These are phyloP conservation scores for Orchestia grillus DNA, from an alignment of 1,140 invertebrate species.

Conservation along the genomic window DNA sequence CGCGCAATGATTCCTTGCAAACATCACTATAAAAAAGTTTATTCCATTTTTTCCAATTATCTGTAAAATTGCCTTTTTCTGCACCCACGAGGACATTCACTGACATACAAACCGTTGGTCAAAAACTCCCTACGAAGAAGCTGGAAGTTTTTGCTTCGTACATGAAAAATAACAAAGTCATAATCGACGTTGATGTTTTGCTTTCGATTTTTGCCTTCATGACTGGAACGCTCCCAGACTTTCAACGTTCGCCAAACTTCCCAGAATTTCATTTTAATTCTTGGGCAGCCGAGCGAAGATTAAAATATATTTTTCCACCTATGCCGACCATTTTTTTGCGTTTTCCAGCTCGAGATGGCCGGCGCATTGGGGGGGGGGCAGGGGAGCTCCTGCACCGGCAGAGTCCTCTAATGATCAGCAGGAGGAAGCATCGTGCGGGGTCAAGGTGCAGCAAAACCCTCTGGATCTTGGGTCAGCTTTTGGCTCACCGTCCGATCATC, in stretches of 20 bases:
- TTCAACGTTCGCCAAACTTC: background rate
- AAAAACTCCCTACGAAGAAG: background rate
- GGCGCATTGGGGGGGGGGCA: background rate
- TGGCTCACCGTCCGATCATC: background rate
- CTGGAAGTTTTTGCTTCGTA: background rate
- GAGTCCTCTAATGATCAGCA: background rate
- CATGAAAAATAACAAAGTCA: background rate
- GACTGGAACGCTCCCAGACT: background rate
- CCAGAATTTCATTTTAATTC: background rate
- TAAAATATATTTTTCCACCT: background rate
- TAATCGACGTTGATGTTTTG: background rate
- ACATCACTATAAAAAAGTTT: too few species aligned
- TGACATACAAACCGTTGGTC: background rate
- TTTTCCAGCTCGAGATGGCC: background rate
- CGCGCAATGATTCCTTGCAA: too few species aligned
- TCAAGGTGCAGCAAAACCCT: background rate
- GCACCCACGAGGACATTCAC: background rate
- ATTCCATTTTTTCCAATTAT: too few species aligned
- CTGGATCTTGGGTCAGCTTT: background rate
- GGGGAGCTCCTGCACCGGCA: background rate
- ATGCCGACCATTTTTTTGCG: background rate
- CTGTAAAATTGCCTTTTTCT: too few species aligned
- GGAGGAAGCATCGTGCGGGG: too few species aligned
- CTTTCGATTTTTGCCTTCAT: background rate
- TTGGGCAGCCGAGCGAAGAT: background rate